phyloP scores from a whole-genome alignment of 2,888 invertebrate genomes.

The Brenthis hecate region DNA sequence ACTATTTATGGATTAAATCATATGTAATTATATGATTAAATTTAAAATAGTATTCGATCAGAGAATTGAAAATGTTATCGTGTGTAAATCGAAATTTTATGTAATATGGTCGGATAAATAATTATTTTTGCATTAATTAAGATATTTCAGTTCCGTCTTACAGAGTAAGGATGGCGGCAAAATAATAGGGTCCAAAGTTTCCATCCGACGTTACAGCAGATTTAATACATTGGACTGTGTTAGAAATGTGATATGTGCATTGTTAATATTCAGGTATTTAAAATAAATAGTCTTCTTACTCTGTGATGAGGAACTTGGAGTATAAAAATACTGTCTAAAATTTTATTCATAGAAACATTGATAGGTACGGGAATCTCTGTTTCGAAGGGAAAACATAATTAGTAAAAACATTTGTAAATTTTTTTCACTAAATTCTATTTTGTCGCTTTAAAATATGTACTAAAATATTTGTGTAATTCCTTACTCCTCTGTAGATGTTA shows the following conservation, averaged over 20 bases:
- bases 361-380: slow-evolving; percentile 81
- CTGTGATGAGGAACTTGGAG: slow-evolving; percentile 62
- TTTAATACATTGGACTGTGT: slow-evolving; percentile 69
- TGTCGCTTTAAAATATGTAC: slow-evolving; percentile 24
- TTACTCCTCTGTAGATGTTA: slow-evolving; percentile 62
- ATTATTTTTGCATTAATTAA: slow-evolving; percentile 57
- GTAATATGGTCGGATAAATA: slow-evolving; percentile 55
- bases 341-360: slow-evolving; percentile 65
- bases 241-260: slow-evolving; percentile 67
- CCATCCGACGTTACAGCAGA: slow-evolving; percentile 74
- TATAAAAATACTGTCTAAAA: slow-evolving; percentile 53
- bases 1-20: slow-evolving; percentile 59
- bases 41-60: slow-evolving; percentile 56
- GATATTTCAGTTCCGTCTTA: slow-evolving; percentile 60
- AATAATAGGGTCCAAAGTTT: slow-evolving; percentile 77
- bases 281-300: slow-evolving; percentile 61
- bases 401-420: slow-evolving; percentile 46
- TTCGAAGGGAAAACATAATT: slow-evolving; percentile 78
- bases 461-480: slow-evolving; percentile 50
- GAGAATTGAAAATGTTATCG: slow-evolving; percentile 65
- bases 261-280: slow-evolving; percentile 57
- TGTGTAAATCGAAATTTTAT: slow-evolving; percentile 50
- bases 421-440: slow-evolving; percentile 27
- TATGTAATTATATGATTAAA: slow-evolving; percentile 60
- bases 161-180: slow-evolving; percentile 68